Evolutionary conservation across 2,888 invertebrate genomes (phyloP), one percentile per base, ranked within the genome.

Genomic region (Linyphia triangularis): DNA sequence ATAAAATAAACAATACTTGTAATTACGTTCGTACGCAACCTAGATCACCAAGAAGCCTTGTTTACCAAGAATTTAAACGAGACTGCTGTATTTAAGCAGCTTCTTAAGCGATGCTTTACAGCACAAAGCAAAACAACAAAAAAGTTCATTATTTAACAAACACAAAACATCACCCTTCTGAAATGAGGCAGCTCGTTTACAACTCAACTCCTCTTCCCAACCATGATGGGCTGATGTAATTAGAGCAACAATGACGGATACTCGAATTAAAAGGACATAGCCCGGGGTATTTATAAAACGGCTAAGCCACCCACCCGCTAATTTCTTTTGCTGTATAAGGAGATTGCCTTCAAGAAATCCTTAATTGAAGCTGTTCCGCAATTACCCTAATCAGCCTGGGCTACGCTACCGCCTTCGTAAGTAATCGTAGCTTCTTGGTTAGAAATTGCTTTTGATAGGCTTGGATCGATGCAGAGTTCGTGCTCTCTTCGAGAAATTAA

Each of bases 231-330:
- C 22, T 24, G 19, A 37, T 37, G 61, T 77, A 77, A 77, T 77
- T 77, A 61, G 75, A 24, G 61, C 61, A 77, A 61, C 75, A 77
- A 61, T 77, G 75, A 77, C 61, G 37, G 75, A 73, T 73, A 57
- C 57, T 43, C 57, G 37, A 77, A 77, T 77, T 77, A 77, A 77
- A 77, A 77, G 75, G 59, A 59, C 61, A 24, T 61, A 37, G 75
- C 57, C 40, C 0, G 73, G 22, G 61, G 59, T 77, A 77, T 77
- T 77, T 77, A 77, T 77, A 77, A 72, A 77, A 33, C 51, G 61
- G 59, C 75, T 40, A 13, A 61, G 37, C 26, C 61, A 61, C 24
- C 75, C 61, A 43, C 75, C 37, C 61, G n/a, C 37, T 61, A 63
- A 37, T 61, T 77, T 77, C 37, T 73, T 63, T 37, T 33, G 37